phyloP scores from a whole-genome alignment of 1,140 invertebrate species.

The Drosophila kikkawai region DNA sequence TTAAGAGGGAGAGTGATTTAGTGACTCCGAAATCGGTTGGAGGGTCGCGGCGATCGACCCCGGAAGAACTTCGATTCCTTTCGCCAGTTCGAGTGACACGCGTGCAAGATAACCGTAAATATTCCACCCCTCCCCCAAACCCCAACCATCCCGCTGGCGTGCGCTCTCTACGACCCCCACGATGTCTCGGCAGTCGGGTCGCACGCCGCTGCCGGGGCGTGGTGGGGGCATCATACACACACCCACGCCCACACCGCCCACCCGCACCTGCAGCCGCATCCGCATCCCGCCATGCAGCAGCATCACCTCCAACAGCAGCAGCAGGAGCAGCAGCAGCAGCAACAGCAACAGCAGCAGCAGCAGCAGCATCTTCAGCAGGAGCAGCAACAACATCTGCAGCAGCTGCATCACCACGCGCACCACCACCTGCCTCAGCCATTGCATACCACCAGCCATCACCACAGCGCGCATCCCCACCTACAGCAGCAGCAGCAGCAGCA shows the following conservation, averaged over 20 bases:
- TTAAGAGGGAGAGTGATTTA: not conserved
- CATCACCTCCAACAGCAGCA: slow-evolving; percentile 68
- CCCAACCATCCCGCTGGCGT: slow-evolving; percentile 85
- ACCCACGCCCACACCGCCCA: slow-evolving; percentile 72
- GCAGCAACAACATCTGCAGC: slow-evolving; percentile 70
- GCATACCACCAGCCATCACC: slow-evolving; percentile 58
- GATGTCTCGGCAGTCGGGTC: slow-evolving; percentile 85
- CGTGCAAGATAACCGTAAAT: slow-evolving; percentile 85
- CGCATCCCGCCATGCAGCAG: slow-evolving; percentile 62
- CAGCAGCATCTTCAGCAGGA: slow-evolving; percentile 60
- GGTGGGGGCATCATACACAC: slow-evolving; percentile 85
- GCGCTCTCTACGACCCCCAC: slow-evolving; percentile 85
- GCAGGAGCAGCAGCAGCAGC: slow-evolving; percentile 57
- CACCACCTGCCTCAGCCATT: slow-evolving; percentile 76
- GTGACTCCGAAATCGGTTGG: slow-evolving; percentile 20
- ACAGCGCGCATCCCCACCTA: slow-evolving; percentile 61
- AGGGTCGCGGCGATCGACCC: slow-evolving; percentile 55
- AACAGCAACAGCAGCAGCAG: slow-evolving; percentile 56
- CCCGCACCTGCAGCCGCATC: slow-evolving; percentile 59
- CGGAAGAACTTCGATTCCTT: slow-evolving; percentile 16
- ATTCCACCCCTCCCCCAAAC: slow-evolving; percentile 85
- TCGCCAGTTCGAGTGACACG: slow-evolving; percentile 64
- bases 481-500: slow-evolving; percentile 66
- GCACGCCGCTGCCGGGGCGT: slow-evolving; percentile 85
- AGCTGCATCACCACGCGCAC: slow-evolving; percentile 74